Percentiles rank a stretch among this genome's conserved stretches.
Conservation (phyloP, 2,113 vertebrate species). For the Aphyosemion australe region DNA sequence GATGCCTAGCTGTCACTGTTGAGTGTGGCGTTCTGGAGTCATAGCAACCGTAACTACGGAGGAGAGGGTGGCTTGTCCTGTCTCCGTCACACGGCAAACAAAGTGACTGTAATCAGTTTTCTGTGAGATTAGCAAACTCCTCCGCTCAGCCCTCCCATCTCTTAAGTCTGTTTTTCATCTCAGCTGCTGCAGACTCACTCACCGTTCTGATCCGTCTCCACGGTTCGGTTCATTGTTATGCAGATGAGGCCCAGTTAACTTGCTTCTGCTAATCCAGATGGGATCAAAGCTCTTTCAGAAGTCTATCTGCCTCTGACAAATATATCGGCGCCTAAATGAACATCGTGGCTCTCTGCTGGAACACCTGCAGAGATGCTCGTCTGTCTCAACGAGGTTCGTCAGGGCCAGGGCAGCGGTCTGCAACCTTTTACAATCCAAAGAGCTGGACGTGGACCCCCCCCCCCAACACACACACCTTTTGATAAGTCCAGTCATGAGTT, state of each 20-base stretch:
- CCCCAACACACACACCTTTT: too few relatives aligned
- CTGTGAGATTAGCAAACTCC: slow-evolving; percentile 23
- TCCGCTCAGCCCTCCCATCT: not conserved
- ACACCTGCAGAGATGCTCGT: slow-evolving; percentile 4
- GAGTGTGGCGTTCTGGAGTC: not conserved
- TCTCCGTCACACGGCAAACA: slow-evolving; percentile 8
- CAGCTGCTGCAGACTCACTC: slow-evolving; percentile 30
- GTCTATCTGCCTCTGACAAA: slow-evolving; percentile 35
- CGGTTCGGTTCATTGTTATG: slow-evolving; percentile 53
- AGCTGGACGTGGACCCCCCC: too few relatives aligned
- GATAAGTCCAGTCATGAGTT: too few relatives aligned
- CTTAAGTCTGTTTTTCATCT: not conserved
- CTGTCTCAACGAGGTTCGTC: slow-evolving; percentile 15
- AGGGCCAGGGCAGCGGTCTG: too few relatives aligned
- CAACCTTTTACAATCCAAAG: too few relatives aligned
- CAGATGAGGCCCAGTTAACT: slow-evolving; percentile 66
- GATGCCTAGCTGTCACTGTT: not conserved
- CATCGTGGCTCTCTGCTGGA: not conserved
- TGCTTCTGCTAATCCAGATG: slow-evolving; percentile 46
- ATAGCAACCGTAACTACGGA: slow-evolving; percentile 8
- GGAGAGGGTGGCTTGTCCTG: not conserved
- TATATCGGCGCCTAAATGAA: slow-evolving; percentile 22
- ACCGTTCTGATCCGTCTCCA: slow-evolving; percentile 34
- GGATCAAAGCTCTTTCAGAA: slow-evolving; percentile 38
- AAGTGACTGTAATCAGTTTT: slow-evolving; percentile 12